These are phyloP conservation scores for Ceraclea dissimilis DNA, from an alignment of 2,888 invertebrate genomes.

Conservation along the genomic window DNA sequence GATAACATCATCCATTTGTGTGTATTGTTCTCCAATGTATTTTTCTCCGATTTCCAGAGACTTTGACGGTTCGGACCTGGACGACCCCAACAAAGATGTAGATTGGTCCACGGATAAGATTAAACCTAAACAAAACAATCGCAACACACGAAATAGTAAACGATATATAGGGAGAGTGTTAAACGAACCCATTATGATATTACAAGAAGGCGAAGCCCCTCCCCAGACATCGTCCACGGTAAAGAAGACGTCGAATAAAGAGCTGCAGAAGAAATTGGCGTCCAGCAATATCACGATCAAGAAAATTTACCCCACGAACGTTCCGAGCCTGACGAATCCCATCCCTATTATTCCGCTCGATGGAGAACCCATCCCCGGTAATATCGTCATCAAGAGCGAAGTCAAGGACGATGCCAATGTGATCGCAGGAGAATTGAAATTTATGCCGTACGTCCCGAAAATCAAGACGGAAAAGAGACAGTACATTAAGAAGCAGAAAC, in stretches of 20 bases:
- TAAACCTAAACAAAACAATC: neutral
- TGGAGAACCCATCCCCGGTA: neutral
- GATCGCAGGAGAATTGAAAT: conserved; percentile 13
- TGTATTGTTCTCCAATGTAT: neutral
- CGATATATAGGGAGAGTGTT: conserved; percentile 6
- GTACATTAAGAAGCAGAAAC: conserved; percentile 16
- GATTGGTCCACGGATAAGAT: conserved; percentile 11
- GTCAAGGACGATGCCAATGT: conserved; percentile 8
- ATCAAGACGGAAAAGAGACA: conserved; percentile 12
- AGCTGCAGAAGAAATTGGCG: conserved; percentile 18
- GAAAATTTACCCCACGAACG: conserved; percentile 9
- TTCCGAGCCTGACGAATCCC: conserved; percentile 6
- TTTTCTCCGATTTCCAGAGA: conserved; percentile 6
- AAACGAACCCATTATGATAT: conserved; percentile 11
- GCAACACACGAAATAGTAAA: neutral
- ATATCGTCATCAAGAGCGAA: conserved; percentile 5
- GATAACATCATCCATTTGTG: neutral
- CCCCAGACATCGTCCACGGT: neutral
- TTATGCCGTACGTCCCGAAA: too few species aligned
- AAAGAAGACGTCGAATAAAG: neutral
- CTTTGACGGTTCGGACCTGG: conserved; percentile 9
- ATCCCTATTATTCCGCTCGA: conserved; percentile 3
- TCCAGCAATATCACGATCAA: conserved; percentile 14
- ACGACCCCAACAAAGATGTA: conserved; percentile 9
- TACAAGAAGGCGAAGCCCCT: conserved; percentile 5